Evolutionary conservation across 2,113 vertebrate genomes (phyloP).

Genomic region (Chaetura pelagica): DNA sequence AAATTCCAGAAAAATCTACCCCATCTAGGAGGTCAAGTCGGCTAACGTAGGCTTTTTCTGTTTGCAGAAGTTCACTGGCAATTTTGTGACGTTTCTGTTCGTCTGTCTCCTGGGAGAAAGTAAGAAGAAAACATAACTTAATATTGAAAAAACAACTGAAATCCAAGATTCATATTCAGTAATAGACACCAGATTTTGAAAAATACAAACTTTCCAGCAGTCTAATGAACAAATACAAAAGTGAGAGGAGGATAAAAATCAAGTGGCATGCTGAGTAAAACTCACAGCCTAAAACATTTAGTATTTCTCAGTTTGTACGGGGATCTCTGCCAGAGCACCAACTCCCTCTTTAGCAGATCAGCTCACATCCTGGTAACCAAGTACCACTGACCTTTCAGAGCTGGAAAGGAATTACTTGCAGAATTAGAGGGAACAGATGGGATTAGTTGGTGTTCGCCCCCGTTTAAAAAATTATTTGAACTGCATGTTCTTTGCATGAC

Average conservation of each 20-base stretch:
- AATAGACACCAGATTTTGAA: neutral
- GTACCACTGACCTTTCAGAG: conserved; percentile 30
- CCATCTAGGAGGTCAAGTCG: conserved; percentile 88
- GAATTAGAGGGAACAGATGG: conserved; percentile 51
- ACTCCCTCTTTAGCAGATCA: neutral
- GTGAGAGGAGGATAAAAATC: neutral
- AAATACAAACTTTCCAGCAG: neutral
- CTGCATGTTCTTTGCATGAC: neutral
- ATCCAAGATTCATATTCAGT: neutral
- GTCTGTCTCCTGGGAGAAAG: conserved; percentile 86
- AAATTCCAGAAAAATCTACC: conserved; percentile 65
- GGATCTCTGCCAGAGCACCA: conserved; percentile 10
- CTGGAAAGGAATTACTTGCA: conserved; percentile 10
- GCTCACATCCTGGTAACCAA: neutral
- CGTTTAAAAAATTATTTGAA: neutral
- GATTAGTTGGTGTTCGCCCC: neutral
- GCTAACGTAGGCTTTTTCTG: conserved; percentile 92
- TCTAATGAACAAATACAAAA: neutral
- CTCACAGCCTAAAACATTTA: neutral
- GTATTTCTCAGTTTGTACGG: neutral
- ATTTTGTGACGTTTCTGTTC: conserved; percentile 96
- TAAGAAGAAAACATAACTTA: neutral
- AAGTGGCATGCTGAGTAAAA: neutral
- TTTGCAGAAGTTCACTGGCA: conserved; percentile 93
- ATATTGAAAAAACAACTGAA: neutral